Evolutionary conservation across 2,113 vertebrate species (phyloP).

Genomic region (Mus spicilegus): DNA sequence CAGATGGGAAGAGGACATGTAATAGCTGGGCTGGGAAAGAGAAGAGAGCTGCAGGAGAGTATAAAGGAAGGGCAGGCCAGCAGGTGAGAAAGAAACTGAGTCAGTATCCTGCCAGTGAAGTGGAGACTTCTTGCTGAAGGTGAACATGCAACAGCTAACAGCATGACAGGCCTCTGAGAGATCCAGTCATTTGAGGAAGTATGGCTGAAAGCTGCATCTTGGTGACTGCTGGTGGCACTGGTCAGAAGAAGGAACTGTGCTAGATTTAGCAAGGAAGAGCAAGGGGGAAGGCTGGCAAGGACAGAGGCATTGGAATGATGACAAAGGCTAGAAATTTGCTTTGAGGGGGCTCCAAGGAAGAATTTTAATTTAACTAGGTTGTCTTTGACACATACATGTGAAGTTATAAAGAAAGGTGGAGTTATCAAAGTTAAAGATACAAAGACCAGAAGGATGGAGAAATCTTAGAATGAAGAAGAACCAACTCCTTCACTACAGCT

Average conservation of each 20-base stretch:
- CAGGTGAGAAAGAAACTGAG: constrained; percentile 6
- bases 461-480: background rate
- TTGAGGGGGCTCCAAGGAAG: background rate
- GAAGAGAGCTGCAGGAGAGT: background rate
- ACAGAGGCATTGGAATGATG: background rate
- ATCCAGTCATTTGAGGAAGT: background rate
- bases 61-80: background rate
- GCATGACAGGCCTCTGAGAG: background rate
- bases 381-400: background rate
- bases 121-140: background rate
- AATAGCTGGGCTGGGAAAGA: background rate
- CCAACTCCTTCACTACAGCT: background rate
- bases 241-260: background rate
- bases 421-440: background rate
- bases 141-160: background rate
- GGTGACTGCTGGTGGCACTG: background rate
- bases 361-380: background rate
- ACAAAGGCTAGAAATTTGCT: background rate
- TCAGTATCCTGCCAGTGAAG: background rate
- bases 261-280: background rate
- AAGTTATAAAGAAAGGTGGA: constrained; percentile 16
- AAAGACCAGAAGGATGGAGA: background rate
- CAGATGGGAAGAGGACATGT: constrained; percentile 30
- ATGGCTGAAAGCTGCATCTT: background rate
- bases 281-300: background rate